Percentiles rank a stretch among this genome's conserved stretches.
These are phyloP conservation scores for Eulithis testata DNA, from an alignment of 2,888 invertebrate species.

Conservation along the genomic window DNA sequence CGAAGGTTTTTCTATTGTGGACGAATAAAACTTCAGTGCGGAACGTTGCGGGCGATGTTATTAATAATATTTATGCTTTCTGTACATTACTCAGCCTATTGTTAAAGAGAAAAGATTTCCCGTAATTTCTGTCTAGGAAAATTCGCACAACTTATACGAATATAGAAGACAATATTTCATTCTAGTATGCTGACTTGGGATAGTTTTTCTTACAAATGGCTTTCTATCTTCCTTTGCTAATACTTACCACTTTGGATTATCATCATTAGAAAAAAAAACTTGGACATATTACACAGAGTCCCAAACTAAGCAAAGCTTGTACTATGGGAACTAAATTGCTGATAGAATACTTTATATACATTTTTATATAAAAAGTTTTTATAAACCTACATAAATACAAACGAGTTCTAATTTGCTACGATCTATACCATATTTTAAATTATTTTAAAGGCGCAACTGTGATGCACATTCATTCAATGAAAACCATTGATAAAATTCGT, in stretches of 20 bases:
- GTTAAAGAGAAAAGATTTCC: conserved; percentile 65
- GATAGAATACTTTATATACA: too few species aligned
- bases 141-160: conserved; percentile 32
- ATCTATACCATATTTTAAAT: too few species aligned
- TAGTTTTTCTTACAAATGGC: conserved; percentile 10
- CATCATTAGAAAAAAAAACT: background rate
- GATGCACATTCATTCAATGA: too few species aligned
- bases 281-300: background rate
- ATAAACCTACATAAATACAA: too few species aligned
- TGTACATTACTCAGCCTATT: conserved; percentile 68
- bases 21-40: conserved; percentile 77
- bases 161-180: conserved; percentile 14
- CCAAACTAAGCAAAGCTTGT: too few species aligned
- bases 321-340: too few species aligned
- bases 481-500: too few species aligned
- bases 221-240: conserved; percentile 20
- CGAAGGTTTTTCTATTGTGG: conserved; percentile 81
- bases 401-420: too few species aligned
- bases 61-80: conserved; percentile 81
- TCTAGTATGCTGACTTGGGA: background rate
- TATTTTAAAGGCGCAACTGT: too few species aligned
- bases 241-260: background rate
- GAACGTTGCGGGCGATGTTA: conserved; percentile 69
- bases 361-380: too few species aligned
- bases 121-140: conserved; percentile 57